These are phyloP conservation scores for Ptychoptera contaminata DNA, from an alignment of 2,888 invertebrate species.

Conservation along the genomic window DNA sequence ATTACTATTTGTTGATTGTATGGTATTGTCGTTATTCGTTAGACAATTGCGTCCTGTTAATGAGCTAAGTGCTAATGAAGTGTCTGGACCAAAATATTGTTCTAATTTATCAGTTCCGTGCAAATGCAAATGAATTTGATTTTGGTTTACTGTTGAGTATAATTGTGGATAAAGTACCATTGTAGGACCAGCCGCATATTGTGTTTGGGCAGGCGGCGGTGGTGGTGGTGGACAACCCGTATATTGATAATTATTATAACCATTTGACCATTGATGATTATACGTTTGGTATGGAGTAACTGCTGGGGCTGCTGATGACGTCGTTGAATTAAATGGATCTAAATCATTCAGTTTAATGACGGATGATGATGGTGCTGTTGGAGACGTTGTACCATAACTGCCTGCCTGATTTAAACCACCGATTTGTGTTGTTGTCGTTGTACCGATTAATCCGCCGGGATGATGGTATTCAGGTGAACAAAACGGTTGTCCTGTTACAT, in stretches of 20 bases:
- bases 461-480: conserved; percentile 32
- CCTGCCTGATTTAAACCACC: not conserved
- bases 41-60: conserved; percentile 22
- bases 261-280: conserved; percentile 35
- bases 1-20: too few species aligned
- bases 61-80: conserved; percentile 42
- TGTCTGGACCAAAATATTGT: conserved; percentile 42
- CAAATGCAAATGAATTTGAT: conserved; percentile 68
- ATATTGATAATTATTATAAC: conserved; percentile 59
- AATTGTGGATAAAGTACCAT: conserved; percentile 65
- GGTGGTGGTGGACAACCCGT: conserved; percentile 38
- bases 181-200: conserved; percentile 34
- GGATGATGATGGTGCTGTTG: conserved; percentile 16
- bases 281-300: conserved; percentile 23
- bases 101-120: conserved; percentile 53
- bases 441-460: conserved; percentile 6
- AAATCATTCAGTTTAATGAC: conserved; percentile 15
- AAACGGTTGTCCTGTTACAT: conserved; percentile 39
- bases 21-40: conserved; percentile 9
- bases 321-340: not conserved
- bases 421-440: not conserved
- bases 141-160: conserved; percentile 73
- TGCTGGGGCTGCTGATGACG: conserved; percentile 16
- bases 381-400: conserved; percentile 18
- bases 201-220: conserved; percentile 23